Conservation (phyloP, 2,797 vertebrate genomes). For the Rhinatrema bivittatum region DNA sequence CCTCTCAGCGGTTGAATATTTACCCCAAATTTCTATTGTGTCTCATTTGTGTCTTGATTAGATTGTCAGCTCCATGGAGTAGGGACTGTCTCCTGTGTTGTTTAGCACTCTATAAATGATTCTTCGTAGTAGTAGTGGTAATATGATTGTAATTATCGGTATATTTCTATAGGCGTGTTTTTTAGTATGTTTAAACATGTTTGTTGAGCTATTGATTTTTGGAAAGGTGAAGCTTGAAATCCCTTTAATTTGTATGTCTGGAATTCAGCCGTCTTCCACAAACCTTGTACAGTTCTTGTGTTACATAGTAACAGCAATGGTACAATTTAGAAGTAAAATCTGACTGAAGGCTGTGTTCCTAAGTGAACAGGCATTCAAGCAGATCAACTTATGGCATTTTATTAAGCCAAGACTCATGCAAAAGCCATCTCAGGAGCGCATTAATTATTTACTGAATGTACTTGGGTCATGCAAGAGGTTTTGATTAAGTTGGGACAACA, state of each 20-base stretch:
- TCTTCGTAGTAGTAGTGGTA: too few relatives aligned
- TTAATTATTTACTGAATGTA: conserved; percentile 64
- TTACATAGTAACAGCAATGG: conserved; percentile 17
- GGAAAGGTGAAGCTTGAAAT: conserved; percentile 2
- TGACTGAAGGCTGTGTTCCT: conserved; percentile 29
- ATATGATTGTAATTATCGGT: too few relatives aligned
- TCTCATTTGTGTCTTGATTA: too few relatives aligned
- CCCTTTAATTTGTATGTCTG: conserved; percentile 15
- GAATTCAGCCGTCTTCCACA: conserved; percentile 7
- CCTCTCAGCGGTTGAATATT: too few relatives aligned
- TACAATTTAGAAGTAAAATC: conserved; percentile 29
- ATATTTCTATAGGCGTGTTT: too few relatives aligned
- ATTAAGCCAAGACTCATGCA: conserved; percentile 47
- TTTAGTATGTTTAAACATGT: too few relatives aligned
- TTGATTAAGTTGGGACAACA: conserved; percentile 64
- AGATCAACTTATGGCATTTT: conserved; percentile 50
- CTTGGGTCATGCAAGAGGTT: conserved; percentile 59
- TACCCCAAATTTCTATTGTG: too few relatives aligned
- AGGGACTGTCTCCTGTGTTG: too few relatives aligned
- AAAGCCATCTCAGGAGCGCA: conserved; percentile 53
- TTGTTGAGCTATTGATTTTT: too few relatives aligned
- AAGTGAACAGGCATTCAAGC: conserved; percentile 53
- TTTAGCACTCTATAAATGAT: too few relatives aligned
- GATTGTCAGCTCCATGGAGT: too few relatives aligned
- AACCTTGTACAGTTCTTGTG: conserved; percentile 21